A percentile compares a stretch with the other conserved stretches of the same genome.
These are phyloP conservation scores for Diplodus puntazzo DNA, from an alignment of 2,797 vertebrate genomes.

Conservation along the genomic window DNA sequence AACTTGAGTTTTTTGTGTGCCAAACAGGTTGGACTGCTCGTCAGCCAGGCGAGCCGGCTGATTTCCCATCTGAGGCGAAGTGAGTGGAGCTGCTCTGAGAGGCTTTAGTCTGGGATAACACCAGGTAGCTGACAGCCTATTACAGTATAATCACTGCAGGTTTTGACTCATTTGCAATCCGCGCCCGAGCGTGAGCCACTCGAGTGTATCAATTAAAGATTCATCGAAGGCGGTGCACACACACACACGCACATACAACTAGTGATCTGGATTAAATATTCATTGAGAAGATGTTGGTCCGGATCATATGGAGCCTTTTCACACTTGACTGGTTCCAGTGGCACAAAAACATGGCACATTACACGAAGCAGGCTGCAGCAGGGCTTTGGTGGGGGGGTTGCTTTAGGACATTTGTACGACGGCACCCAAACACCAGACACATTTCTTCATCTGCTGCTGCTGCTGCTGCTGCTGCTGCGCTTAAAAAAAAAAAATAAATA, in stretches of 20 bases:
- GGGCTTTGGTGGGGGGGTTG: constrained; percentile 5
- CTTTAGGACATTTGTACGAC: constrained; percentile 42
- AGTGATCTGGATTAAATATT: constrained; percentile 78
- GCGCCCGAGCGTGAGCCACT: constrained; percentile 60
- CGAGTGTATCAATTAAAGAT: constrained; percentile 77
- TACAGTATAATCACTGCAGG: constrained; percentile 65
- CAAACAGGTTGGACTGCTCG: not conserved
- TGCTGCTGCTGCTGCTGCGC: constrained; percentile 22
- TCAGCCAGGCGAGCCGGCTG: constrained; percentile 6
- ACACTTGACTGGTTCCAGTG: constrained; percentile 38
- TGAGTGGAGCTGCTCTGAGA: constrained; percentile 41
- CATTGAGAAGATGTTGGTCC: constrained; percentile 68
- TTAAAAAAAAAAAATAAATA: not conserved
- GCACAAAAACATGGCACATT: constrained; percentile 45
- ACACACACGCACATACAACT: constrained; percentile 70
- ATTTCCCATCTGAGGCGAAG: constrained; percentile 33
- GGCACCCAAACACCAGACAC: constrained; percentile 1
- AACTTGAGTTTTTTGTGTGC: constrained; percentile 12
- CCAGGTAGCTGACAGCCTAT: constrained; percentile 56
- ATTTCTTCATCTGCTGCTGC: constrained; percentile 18
- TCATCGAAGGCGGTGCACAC: constrained; percentile 67
- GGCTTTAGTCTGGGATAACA: constrained; percentile 40
- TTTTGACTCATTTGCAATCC: constrained; percentile 70
- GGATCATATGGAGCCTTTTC: constrained; percentile 62
- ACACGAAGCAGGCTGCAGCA: constrained; percentile 40